A percentile compares a stretch with the other conserved stretches of the same genome.
Evolutionary conservation across 1,140 invertebrate species (phyloP).

Genomic region (Leptonema lineaticorne): DNA sequence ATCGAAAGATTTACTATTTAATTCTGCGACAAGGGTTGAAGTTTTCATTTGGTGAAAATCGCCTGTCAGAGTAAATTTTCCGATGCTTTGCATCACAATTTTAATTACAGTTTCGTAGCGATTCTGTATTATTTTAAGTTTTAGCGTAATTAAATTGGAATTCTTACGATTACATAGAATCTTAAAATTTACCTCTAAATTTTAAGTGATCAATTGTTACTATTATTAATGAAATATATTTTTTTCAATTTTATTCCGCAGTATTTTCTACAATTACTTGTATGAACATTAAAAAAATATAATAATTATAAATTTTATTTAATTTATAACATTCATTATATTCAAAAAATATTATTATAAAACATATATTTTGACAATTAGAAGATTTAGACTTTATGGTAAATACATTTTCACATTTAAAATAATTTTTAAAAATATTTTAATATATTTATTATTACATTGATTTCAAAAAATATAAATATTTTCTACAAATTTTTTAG

Average conservation of each 20-base stretch:
- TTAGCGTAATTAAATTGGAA: constrained; percentile 7
- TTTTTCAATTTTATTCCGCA: neutral
- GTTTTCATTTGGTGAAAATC: neutral
- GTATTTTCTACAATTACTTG: neutral
- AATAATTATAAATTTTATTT: too few relatives aligned
- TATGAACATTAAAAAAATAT: neutral
- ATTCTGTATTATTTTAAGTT: constrained; percentile 10
- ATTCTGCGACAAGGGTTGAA: too few relatives aligned
- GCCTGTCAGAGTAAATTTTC: constrained; percentile 10
- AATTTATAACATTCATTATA: too few relatives aligned
- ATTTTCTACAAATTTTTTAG: too few relatives aligned
- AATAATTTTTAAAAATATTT: too few relatives aligned
- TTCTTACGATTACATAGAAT: neutral
- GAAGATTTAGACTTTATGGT: too few relatives aligned
- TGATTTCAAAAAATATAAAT: too few relatives aligned
- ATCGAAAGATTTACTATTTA: too few relatives aligned
- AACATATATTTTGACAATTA: too few relatives aligned
- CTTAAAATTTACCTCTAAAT: neutral
- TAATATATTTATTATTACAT: too few relatives aligned
- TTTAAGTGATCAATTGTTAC: neutral
- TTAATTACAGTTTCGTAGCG: constrained; percentile 23
- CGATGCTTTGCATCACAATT: constrained; percentile 26
- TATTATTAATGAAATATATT: neutral
- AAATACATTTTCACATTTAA: too few relatives aligned
- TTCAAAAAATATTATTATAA: too few relatives aligned